Percentiles rank a stretch among this genome's conserved stretches.
These are phyloP conservation scores for Poecilia gillii DNA, from an alignment of 2,797 vertebrate genomes.

Conservation along the genomic window DNA sequence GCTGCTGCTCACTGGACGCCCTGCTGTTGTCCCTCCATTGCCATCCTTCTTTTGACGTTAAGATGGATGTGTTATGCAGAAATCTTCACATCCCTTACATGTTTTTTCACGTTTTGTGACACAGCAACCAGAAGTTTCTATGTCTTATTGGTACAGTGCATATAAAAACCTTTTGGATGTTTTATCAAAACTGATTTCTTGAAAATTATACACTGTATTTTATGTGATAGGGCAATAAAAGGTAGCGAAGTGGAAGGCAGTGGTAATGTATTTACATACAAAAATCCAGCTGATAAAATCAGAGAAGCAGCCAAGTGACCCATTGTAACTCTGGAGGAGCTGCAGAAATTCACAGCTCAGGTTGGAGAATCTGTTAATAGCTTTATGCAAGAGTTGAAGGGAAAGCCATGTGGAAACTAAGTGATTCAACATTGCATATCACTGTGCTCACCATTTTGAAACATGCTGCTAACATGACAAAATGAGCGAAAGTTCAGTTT, in stretches of 20 bases:
- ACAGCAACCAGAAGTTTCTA: background rate
- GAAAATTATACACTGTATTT: background rate
- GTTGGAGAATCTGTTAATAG: background rate
- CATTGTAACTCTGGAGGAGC: background rate
- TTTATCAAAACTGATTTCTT: background rate
- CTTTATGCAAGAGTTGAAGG: background rate
- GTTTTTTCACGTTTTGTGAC: background rate
- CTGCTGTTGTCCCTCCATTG: constrained; percentile 45
- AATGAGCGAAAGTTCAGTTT: background rate
- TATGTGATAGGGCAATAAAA: too few relatives aligned
- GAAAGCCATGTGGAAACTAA: background rate
- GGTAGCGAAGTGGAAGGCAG: background rate
- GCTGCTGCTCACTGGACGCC: constrained; percentile 70
- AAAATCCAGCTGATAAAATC: background rate
- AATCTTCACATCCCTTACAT: constrained; percentile 4
- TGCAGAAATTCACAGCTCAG: background rate
- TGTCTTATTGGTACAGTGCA: background rate
- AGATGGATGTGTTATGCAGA: constrained; percentile 29
- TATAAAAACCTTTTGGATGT: background rate
- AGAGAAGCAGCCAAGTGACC: background rate
- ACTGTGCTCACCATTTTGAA: background rate
- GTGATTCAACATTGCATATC: background rate
- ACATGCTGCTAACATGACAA: background rate
- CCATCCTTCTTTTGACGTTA: constrained; percentile 39
- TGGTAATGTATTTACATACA: background rate